These are phyloP conservation scores for Xiphorhynchus erythropygius DNA, from an alignment of 2,797 vertebrate genomes.

Conservation along the genomic window DNA sequence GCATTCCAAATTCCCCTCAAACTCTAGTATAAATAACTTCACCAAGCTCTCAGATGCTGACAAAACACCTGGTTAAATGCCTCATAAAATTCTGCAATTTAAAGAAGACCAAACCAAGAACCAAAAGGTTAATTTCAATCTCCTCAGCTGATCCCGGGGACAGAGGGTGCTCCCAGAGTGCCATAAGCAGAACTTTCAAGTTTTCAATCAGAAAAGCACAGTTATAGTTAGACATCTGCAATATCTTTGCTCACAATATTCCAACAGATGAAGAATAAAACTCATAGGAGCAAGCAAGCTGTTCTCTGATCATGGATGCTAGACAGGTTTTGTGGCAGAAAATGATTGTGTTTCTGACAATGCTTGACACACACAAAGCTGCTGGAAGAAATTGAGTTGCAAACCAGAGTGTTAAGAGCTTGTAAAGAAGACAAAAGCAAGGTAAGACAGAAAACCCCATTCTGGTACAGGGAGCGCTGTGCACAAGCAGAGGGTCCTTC, in stretches of 20 bases:
- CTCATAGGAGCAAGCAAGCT: background rate
- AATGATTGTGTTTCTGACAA: background rate
- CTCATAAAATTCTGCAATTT: background rate
- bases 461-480: background rate
- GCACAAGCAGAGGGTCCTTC: background rate
- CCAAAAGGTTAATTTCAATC: background rate
- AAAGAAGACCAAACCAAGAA: background rate
- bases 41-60: background rate
- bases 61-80: background rate
- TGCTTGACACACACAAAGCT: background rate
- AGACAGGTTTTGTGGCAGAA: background rate
- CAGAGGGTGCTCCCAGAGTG: background rate
- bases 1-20: background rate
- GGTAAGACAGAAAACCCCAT: background rate
- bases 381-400: background rate
- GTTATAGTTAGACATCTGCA: rapidly evolving
- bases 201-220: background rate
- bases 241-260: background rate
- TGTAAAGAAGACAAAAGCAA: background rate
- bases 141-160: background rate
- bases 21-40: background rate
- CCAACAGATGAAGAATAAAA: background rate
- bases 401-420: background rate
- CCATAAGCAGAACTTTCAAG: rapidly evolving
- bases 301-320: background rate